Conservation (phyloP, 2,888 invertebrate genomes). For the Leptothorax acervorum region DNA sequence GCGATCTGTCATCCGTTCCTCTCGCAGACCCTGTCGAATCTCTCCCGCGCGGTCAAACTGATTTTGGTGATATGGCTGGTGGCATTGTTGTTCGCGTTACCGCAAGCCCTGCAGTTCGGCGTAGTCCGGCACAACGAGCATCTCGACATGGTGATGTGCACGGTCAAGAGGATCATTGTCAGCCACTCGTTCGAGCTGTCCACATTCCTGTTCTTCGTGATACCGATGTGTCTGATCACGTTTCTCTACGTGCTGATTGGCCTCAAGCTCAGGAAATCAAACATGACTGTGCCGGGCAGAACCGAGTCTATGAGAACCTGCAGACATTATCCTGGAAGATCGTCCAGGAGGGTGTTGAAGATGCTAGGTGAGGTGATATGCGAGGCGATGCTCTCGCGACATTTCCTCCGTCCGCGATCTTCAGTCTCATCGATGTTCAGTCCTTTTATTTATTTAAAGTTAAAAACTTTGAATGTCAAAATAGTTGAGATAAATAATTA, state of each 20-base stretch:
- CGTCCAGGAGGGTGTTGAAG: slow-evolving; percentile 90
- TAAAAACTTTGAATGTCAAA: not conserved
- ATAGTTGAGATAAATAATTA: not conserved
- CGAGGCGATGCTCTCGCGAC: not conserved
- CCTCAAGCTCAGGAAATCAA: slow-evolving; percentile 86
- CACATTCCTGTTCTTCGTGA: slow-evolving; percentile 88
- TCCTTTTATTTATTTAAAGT: too few species aligned
- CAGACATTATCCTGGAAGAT: slow-evolving; percentile 85
- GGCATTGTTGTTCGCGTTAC: slow-evolving; percentile 91
- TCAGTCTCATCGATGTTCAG: not conserved
- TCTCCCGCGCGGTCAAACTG: slow-evolving; percentile 93
- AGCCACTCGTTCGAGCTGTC: slow-evolving; percentile 88
- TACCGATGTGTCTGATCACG: slow-evolving; percentile 88
- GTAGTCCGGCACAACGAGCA: slow-evolving; percentile 85
- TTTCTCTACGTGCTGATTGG: slow-evolving; percentile 87
- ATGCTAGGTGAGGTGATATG: slow-evolving; percentile 90
- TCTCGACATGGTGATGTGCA: slow-evolving; percentile 85
- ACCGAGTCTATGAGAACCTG: slow-evolving; percentile 62
- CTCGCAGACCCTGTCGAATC: slow-evolving; percentile 94
- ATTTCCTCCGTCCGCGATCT: not conserved
- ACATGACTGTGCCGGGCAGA: slow-evolving; percentile 76
- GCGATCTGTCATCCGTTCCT: slow-evolving; percentile 91
- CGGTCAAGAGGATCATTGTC: slow-evolving; percentile 85
- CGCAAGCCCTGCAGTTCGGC: slow-evolving; percentile 88
- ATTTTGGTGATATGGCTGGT: slow-evolving; percentile 93